Evolutionary conservation across 1,140 invertebrate species (phyloP).

Genomic region (Zaprionus davidi): DNA sequence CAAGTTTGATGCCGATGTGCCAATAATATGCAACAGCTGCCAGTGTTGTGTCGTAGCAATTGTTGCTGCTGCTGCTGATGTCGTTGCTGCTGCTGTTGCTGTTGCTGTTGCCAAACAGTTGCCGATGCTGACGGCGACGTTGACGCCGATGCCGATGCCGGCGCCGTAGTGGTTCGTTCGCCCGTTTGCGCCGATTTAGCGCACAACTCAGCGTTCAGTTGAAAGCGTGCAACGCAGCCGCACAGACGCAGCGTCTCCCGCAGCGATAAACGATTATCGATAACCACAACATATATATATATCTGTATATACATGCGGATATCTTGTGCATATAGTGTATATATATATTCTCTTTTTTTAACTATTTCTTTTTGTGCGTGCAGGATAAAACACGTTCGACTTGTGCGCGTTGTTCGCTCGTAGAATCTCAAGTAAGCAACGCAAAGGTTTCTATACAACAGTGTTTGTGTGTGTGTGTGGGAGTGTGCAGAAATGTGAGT

Average conservation of each 20-base stretch:
- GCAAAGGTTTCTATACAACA: constrained; percentile 2
- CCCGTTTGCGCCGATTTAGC: constrained; percentile 67
- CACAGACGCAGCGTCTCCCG: constrained; percentile 63
- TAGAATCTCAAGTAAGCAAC: constrained; percentile 37
- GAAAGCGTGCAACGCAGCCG: constrained; percentile 79
- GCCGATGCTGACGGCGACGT: constrained; percentile 19
- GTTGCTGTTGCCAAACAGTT: constrained; percentile 47
- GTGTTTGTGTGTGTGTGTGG: constrained; percentile 12
- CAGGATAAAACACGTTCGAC: constrained; percentile 31
- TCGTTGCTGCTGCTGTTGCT: constrained; percentile 18
- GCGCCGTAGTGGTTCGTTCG: constrained; percentile 15
- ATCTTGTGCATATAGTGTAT: constrained; percentile 4
- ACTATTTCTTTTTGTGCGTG: constrained; percentile 7
- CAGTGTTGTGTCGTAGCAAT: constrained; percentile 16
- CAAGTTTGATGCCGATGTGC: constrained; percentile 65
- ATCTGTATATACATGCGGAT: neutral
- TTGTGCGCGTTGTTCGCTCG: constrained; percentile 1
- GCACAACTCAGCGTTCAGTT: constrained; percentile 68
- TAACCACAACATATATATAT: constrained; percentile 8
- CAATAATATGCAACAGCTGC: constrained; percentile 78
- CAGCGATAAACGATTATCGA: constrained; percentile 30
- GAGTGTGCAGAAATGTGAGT: neutral
- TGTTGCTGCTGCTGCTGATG: constrained; percentile 29
- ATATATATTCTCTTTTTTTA: constrained; percentile 21
- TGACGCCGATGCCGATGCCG: constrained; percentile 18